Percentiles rank a stretch among this genome's conserved stretches.
phyloP scores from a whole-genome alignment of 2,797 vertebrate species.

The Remorina albescens region DNA sequence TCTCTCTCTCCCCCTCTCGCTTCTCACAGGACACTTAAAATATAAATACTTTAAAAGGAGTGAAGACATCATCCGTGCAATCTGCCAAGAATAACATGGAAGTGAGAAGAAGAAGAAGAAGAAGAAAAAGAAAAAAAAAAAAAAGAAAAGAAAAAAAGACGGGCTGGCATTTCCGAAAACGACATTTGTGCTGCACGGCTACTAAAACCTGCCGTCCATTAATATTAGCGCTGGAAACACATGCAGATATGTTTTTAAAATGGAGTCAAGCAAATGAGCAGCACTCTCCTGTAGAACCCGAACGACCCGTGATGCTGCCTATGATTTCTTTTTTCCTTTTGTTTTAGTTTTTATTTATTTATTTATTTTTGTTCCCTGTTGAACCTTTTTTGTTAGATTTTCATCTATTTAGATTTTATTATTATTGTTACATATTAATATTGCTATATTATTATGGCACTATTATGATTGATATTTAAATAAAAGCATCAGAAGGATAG shows the following conservation, averaged over 20 bases:
- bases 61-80: constrained; percentile 54
- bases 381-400: not conserved
- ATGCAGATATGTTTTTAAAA: constrained; percentile 5
- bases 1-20: constrained; percentile 12
- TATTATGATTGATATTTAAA: not conserved
- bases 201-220: constrained; percentile 68
- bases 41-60: constrained; percentile 67
- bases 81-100: constrained; percentile 69
- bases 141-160: constrained; percentile 18
- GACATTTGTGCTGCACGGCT: constrained; percentile 56
- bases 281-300: constrained; percentile 10
- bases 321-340: not conserved
- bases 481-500: not conserved
- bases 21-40: constrained; percentile 65
- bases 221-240: constrained; percentile 54
- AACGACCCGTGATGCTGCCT: constrained; percentile 15
- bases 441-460: too few species aligned
- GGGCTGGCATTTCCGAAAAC: constrained; percentile 54
- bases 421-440: too few species aligned
- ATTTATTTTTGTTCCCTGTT: not conserved
- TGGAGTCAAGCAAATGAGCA: not conserved
- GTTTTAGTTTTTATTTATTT: not conserved
- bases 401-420: not conserved
- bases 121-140: not conserved
- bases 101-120: not conserved